Percentiles rank a stretch among this genome's conserved stretches.
These are phyloP conservation scores for Montipora cactus DNA, from an alignment of 64 coral and sea anemone species.

Conservation along the genomic window DNA sequence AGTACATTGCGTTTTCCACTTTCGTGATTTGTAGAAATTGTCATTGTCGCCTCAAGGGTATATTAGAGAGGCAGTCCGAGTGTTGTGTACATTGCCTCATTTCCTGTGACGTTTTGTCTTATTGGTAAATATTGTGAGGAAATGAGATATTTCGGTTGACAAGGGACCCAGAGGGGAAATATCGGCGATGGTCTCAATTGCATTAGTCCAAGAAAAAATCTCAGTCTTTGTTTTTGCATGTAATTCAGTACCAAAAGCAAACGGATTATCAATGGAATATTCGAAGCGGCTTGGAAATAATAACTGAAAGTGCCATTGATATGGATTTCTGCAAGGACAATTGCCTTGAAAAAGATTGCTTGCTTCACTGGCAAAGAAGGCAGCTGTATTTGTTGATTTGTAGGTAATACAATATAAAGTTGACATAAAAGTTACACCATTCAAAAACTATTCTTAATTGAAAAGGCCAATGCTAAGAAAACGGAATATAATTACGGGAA, in stretches of 20 bases:
- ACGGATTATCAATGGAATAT: no score
- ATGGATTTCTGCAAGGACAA: no score
- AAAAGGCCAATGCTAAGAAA: neutral
- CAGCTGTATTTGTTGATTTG: neutral
- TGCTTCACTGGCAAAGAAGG: no score
- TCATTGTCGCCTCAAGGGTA: no score
- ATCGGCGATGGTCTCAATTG: no score
- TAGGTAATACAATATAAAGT: neutral
- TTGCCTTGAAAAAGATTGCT: no score
- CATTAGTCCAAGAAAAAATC: no score
- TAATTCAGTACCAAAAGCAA: no score
- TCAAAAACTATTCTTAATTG: neutral
- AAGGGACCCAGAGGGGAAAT: neutral
- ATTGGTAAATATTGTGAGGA: neutral
- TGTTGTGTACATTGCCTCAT: neutral
- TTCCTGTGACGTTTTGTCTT: neutral
- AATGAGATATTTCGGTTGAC: neutral
- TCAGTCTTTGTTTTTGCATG: no score
- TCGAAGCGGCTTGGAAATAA: neutral
- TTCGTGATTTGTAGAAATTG: no score
- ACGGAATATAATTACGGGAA: neutral
- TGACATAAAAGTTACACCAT: slow-evolving; percentile 18
- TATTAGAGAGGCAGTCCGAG: neutral
- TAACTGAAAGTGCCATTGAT: no score
- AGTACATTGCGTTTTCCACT: no score